Evolutionary conservation across 2,888 invertebrate species (phyloP), one percentile per base, ranked within the genome.

Genomic region (Sinotaia quadrata): DNA sequence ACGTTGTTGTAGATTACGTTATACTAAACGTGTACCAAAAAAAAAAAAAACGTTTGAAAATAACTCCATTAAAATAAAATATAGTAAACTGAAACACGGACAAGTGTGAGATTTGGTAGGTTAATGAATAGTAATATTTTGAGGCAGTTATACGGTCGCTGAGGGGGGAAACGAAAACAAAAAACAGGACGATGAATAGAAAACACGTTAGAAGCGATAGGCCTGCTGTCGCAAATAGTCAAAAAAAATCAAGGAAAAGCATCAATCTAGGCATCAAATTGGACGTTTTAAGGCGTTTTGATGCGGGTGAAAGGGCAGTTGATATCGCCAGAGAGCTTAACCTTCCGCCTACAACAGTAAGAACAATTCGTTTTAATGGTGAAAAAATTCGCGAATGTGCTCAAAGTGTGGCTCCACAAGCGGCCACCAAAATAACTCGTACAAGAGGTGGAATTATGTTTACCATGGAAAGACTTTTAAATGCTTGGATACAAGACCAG

Each of bases 401-500:
- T 47, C 21, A 8, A 12, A 47, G n/a, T 24, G 47, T 24, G 1
- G 47, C 18, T 8, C 21, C 21, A 8, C 21, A 27, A 8, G 54
- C 31, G 27, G 27, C 2, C 27, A 54, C 27, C 12, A 31, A 31
- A 34, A n/a, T 54, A 0, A 54, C 54, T 2, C 8, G n/a, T 24
- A 54, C 3, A 24, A 2, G 54, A n/a, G 18, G 29, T 18, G 18
- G 27, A 5, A 8, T 67, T 18, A 67, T 67, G 51, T 52, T 52
- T 7, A 21, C 7, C 21, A 51, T 67, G 52, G 67, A 67, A 29
- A 37, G 18, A 5, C 41, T 31, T 27, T 33, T 67, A 21, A 29
- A 52, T 3, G 21, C n/a, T 3, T 67, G 67, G 67, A 15, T 67
- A 4, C 44, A 59, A 18, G 65, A 65, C 5, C 34, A 36, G 18